Evolutionary conservation across 2,888 invertebrate genomes (phyloP), one percentile per base, ranked within the genome.

Genomic region (Euplexia lucipara): DNA sequence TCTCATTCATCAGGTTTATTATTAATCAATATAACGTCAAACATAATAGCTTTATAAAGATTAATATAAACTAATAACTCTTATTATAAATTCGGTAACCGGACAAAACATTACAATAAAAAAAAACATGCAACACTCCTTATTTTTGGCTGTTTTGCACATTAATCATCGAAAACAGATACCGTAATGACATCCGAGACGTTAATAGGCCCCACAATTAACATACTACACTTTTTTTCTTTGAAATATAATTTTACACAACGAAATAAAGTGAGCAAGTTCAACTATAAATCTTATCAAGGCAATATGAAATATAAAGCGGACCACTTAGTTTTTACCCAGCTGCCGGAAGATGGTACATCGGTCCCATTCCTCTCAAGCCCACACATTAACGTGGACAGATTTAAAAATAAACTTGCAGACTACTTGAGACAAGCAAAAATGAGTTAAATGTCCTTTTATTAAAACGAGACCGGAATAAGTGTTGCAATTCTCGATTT

Each of bases 361-460:
- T 64, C 64, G 48, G 62, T 45, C 52, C 53, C 75, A 73, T 75
- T 72, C 69, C 70, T 68, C 80, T 70, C 70, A 73, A 67, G 71
- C 78, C 69, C 70, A 81, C 81, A 83, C 83, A 77, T 62, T 71
- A 78, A 82, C 76, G 71, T 80, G 78, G 76, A 85, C 82, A 83
- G 71, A 81, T 81, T 83, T 82, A 75, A 80, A 86, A 85, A 83
- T 79, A 83, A 70, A 76, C 63, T 14, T 35, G 26, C 54, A 49
- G 66, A 54, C 67, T 70, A 75, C 82, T 79, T 78, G 63, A 73
- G 54, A 53, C 65, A 63, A 48, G 65, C 67, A 61, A 64, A 78
- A 79, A 75, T 76, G 9, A 70, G 45, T 42, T 57, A 66, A 63
- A 69, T 61, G 22, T 35, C 39, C 20, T 47, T 44, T 26, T 48